Percentiles rank a stretch among this genome's conserved stretches.
Evolutionary conservation across 2,888 invertebrate species (phyloP).

Genomic region (Corythucha ciliata): DNA sequence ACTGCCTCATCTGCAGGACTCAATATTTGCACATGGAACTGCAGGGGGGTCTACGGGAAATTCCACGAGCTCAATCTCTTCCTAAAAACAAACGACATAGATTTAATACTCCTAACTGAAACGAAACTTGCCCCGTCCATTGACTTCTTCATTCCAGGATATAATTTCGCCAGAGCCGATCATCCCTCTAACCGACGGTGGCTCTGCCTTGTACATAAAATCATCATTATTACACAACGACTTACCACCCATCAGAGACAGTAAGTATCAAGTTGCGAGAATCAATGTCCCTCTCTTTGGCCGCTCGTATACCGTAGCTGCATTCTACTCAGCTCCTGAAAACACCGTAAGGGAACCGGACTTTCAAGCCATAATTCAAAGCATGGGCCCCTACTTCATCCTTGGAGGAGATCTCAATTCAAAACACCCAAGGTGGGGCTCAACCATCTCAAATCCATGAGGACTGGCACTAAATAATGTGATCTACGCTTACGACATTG

Average conservation of each 20-base stretch:
- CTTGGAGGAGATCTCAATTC: slow-evolving; percentile 11
- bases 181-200: neutral
- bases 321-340: slow-evolving; percentile 12
- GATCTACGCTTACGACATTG: neutral
- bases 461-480: neutral
- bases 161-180: neutral
- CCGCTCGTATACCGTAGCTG: neutral
- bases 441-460: slow-evolving; percentile 1
- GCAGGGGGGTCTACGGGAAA: neutral
- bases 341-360: neutral
- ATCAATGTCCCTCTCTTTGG: slow-evolving; percentile 5
- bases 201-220: slow-evolving; percentile 10
- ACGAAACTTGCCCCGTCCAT: neutral
- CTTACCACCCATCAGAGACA: neutral
- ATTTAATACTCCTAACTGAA: neutral
- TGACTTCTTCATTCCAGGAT: neutral
- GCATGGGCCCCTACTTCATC: slow-evolving; percentile 3
- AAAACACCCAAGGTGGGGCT: slow-evolving; percentile 15
- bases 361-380: slow-evolving; percentile 3
- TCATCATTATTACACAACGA: neutral
- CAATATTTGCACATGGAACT: neutral
- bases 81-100: neutral
- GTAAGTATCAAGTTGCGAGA: slow-evolving; percentile 6
- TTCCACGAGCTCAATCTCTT: neutral
- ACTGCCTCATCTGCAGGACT: neutral